Evolutionary conservation across 2,113 vertebrate species (phyloP), one percentile per base, ranked within the genome.

Genomic region (Thunnus maccoyii): DNA sequence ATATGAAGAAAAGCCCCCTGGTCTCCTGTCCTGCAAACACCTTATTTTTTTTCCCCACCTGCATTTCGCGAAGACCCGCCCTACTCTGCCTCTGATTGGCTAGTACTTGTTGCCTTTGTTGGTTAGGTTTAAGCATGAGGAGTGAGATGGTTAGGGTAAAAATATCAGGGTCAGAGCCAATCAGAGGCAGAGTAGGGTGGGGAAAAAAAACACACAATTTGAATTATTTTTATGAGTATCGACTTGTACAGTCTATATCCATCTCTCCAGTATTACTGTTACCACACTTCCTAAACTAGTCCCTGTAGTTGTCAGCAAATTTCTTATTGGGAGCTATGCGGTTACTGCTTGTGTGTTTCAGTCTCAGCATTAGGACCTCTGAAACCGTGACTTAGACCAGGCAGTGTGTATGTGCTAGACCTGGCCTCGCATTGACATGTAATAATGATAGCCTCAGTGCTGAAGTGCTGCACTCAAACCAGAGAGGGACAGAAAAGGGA

Each of bases 391-490:
- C 61, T 48, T 47, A 54, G 18, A 71, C 20, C 1, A 0, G 20
- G 18, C 8, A 47, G 54, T 48, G 54, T 41, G 15, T 4, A 18
- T 65, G 30, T 25, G 73, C 4, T 18, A 10, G n/a, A 22, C 56
- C 56, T 50, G 55, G 22, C 27, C 48, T 85, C 72, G 81, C 86
- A 83, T 76, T 88, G 81, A 80, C 60, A 77, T 70, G 20, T 12
- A 73, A 4, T 77, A 73, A 60, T 78, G 44, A 73, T 22, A 32
- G n/a, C 61, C 76, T 57, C 3, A 47, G 22, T 22, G 47, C 15
- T 60, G 8, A 44, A 27, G 54, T 77, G 11, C 27, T 55, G 47
- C 57, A 25, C 25, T 47, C 27, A 61, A 66, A 73, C 15, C 41
- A 52, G 36, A 46, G 22, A 47, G 47, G n/a, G 18, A 47, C 10